Conservation (phyloP, 2,888 invertebrate species). For the Machimus rusticus region DNA sequence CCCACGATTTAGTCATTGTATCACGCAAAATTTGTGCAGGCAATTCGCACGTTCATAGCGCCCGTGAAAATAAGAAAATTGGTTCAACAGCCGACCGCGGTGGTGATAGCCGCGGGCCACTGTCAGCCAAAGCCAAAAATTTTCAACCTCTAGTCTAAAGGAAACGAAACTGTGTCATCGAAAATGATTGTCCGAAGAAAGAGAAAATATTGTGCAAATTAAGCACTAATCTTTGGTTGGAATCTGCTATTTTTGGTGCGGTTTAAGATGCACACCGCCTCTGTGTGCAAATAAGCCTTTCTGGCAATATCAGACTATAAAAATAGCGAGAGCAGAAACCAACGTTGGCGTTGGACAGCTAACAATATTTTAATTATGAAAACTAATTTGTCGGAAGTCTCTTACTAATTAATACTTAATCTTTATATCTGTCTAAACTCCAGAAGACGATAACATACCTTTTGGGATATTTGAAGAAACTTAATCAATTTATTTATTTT, state of each 20-base stretch:
- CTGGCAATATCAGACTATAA: background rate
- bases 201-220: slow-evolving; percentile 18
- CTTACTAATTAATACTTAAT: background rate
- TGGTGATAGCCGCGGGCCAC: background rate
- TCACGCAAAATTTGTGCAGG: background rate
- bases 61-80: background rate
- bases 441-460: background rate
- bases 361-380: background rate
- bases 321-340: background rate
- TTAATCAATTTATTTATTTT: too few species aligned
- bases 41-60: background rate
- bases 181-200: background rate
- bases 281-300: background rate
- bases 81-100: background rate
- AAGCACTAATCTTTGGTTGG: background rate
- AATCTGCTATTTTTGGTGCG: background rate
- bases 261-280: background rate
- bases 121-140: background rate
- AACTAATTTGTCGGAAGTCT: background rate
- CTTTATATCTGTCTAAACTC: background rate
- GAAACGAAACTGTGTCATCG: background rate
- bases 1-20: background rate
- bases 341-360: background rate
- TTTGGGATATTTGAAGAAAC: too few species aligned
- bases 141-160: background rate